Base-by-base conservation (phyloP, 2,797 vertebrate species). In the Odontamblyopus rebecca region DNA sequence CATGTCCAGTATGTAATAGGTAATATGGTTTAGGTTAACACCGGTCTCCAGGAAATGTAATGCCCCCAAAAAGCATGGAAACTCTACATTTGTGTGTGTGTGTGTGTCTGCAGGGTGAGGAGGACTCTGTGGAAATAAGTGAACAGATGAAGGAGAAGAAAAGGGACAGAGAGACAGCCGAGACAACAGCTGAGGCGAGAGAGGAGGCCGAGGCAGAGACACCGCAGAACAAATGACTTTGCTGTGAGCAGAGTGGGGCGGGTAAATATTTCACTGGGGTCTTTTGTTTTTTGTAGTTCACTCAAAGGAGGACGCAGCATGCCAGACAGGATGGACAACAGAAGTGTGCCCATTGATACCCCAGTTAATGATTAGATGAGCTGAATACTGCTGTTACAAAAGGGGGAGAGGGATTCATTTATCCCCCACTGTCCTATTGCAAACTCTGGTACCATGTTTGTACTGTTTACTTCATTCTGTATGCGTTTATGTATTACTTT, bases 291-390 rank as follows among this genome's bases (percentile, higher is more conserved):
- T 16, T 23, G 35, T 59, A 72, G 54, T 85, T 35, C 82, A 86
- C 82, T 82, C 76, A 69, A 60, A 82, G 71, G 73, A 83, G 79
- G 72, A 85, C 81, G 68, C 68, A 77, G 76, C 50, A 29, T 26
- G 66, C 38, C 70, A 50, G 71, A 81, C 68, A 64, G 50, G 76
- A 72, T 3, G 60, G 84, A 78, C 50, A n/a, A 82, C 77, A 61
- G 81, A 83, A 91, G 89, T 92, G 88, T 90, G 89, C 88, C 89
- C 85, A 81, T 87, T 91, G 88, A 85, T 85, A 79, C 78, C 62
- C 74, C 9, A 82, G 91, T 92, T 91, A 91, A 91, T 92, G 86
- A 93, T 91, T 92, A 53, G 73, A 61, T 72, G 76, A 80, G 81
- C 72, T 89, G 86, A 90, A 91, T 88, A 82, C 81, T 79, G 71